Evolutionary conservation across 2,113 vertebrate genomes (phyloP).

Genomic region (Megaleporinus macrocephalus): DNA sequence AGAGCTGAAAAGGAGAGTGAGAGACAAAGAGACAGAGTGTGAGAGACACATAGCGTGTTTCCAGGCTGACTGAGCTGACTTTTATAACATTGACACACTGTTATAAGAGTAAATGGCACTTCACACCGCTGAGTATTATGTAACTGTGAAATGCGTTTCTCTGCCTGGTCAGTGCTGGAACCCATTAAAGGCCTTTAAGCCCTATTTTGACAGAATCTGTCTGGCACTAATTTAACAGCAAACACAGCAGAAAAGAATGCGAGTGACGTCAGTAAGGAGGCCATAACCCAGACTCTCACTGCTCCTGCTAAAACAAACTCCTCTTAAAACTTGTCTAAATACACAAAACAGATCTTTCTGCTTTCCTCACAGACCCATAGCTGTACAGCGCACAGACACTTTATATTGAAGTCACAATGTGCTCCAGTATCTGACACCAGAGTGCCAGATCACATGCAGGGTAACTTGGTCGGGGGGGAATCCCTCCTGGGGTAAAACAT

Average conservation of each 20-base stretch:
- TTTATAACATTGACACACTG: slow-evolving; percentile 32
- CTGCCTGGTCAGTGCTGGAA: neutral
- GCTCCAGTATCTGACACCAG: slow-evolving; percentile 10
- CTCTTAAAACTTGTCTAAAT: neutral
- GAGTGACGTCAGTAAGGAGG: neutral
- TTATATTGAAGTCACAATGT: slow-evolving; percentile 1
- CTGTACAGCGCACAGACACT: neutral
- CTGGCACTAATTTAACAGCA: slow-evolving; percentile 7
- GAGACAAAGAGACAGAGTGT: neutral
- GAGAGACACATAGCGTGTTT: neutral
- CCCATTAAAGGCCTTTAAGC: slow-evolving; percentile 12
- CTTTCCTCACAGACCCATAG: neutral
- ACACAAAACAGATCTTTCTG: neutral
- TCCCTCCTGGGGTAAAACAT: too few species aligned
- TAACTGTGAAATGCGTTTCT: slow-evolving; percentile 5
- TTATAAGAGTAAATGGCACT: slow-evolving; percentile 16
- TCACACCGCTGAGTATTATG: neutral
- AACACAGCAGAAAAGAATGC: neutral
- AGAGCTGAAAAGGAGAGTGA: neutral
- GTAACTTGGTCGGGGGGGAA: neutral
- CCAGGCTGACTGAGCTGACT: slow-evolving; percentile 1
- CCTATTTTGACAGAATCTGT: neutral
- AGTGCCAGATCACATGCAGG: slow-evolving; percentile 3
- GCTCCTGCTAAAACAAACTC: neutral
- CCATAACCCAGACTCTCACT: neutral